Evolutionary conservation across 2,888 invertebrate species (phyloP).

Genomic region (Tineola bisselliella): DNA sequence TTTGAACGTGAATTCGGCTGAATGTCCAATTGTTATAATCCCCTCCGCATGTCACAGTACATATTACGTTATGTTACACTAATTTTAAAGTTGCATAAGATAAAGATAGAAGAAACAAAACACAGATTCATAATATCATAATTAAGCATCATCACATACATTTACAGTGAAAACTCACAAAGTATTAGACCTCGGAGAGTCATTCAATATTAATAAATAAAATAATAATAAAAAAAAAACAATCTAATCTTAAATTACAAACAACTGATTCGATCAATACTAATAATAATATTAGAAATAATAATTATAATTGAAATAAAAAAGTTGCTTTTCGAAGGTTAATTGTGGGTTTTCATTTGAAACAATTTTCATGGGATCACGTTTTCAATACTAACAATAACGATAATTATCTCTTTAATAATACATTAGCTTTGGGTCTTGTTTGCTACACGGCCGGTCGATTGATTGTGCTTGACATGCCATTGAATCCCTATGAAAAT

Average conservation of each 20-base stretch:
- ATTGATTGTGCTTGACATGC: too few species aligned
- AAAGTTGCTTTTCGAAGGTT: not conserved
- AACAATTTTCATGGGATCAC: not conserved
- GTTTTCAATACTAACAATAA: not conserved
- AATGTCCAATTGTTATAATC: conserved; percentile 4
- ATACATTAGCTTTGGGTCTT: too few species aligned
- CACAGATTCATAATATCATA: too few species aligned
- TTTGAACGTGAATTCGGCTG: not conserved
- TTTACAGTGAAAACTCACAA: too few species aligned
- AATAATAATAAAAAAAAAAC: too few species aligned
- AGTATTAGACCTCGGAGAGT: too few species aligned
- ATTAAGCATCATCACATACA: too few species aligned
- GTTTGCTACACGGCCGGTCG: not conserved
- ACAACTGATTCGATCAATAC: not conserved
- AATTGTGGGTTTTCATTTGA: not conserved
- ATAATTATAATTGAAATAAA: not conserved
- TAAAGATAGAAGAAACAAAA: too few species aligned
- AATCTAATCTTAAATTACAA: too few species aligned
- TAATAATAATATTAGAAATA: not conserved
- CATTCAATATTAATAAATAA: too few species aligned
- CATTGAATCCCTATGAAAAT: too few species aligned
- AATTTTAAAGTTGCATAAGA: not conserved
- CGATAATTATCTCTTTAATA: not conserved
- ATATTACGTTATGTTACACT: not conserved
- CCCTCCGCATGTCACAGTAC: not conserved